A percentile compares a stretch with the other conserved stretches of the same genome.
Evolutionary conservation across 2,888 invertebrate species (phyloP).

Genomic region (Microdon myrmicae): DNA sequence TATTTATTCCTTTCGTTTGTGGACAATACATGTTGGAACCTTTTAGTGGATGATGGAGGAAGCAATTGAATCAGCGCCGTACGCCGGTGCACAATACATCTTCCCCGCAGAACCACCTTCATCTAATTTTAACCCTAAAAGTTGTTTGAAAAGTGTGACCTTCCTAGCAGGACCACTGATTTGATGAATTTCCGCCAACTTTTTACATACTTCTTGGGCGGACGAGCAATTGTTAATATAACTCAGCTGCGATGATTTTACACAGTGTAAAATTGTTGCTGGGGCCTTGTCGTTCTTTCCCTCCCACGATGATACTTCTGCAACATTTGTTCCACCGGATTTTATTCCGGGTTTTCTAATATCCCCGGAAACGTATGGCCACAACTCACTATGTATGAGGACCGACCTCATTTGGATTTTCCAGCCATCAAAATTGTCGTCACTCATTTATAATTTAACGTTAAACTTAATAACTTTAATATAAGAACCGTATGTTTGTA

Average conservation of each 20-base stretch:
- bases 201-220: not conserved
- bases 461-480: too few species aligned
- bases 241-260: slow-evolving; percentile 1
- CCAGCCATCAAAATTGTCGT: slow-evolving; percentile 8
- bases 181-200: slow-evolving; percentile 8
- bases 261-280: slow-evolving; percentile 3
- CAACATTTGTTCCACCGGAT: not conserved
- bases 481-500: too few species aligned
- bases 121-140: not conserved
- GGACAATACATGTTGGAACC: too few species aligned
- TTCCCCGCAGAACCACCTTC: not conserved
- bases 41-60: too few species aligned
- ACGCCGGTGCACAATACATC: too few species aligned
- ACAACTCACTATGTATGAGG: slow-evolving; percentile 3
- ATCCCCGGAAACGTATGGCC: slow-evolving; percentile 1
- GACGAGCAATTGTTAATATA: slow-evolving; percentile 1
- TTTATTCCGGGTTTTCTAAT: not conserved
- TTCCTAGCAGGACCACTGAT: slow-evolving; percentile 7
- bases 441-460: too few species aligned
- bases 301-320: not conserved
- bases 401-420: slow-evolving; percentile 5
- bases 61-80: too few species aligned
- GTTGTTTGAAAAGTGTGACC: slow-evolving; percentile 4
- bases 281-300: slow-evolving; percentile 2
- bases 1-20: too few species aligned